Conservation (phyloP, 2,888 invertebrate genomes). For the Drosophila limbata region DNA sequence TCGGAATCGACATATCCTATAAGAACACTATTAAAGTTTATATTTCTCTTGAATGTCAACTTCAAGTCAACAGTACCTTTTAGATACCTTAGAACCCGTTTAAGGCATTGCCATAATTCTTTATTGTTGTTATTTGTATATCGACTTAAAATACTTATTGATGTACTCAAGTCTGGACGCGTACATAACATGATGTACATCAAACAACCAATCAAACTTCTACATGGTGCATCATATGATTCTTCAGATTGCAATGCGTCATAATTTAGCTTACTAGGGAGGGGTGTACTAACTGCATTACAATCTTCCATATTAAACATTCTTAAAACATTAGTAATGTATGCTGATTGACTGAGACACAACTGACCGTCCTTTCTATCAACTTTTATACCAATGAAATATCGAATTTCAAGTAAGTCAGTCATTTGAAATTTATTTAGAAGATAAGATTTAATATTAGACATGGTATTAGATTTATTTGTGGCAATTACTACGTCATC, state of each 20-base stretch:
- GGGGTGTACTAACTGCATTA: constrained; percentile 26
- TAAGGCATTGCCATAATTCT: constrained; percentile 57
- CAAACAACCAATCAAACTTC: constrained; percentile 46
- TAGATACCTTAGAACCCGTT: constrained; percentile 46
- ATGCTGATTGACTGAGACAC: constrained; percentile 23
- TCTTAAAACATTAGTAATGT: constrained; percentile 19
- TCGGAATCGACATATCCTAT: constrained; percentile 54
- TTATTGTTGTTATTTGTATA: constrained; percentile 58
- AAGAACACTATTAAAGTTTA: constrained; percentile 6
- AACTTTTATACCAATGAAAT: constrained; percentile 28
- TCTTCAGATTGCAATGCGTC: constrained; percentile 9
- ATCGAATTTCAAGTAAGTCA: constrained; percentile 9
- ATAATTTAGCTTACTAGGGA: constrained; percentile 32
- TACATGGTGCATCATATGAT: constrained; percentile 18
- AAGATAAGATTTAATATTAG: constrained; percentile 20
- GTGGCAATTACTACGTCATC: constrained; percentile 21
- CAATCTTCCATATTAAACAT: constrained; percentile 28
- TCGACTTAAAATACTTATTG: constrained; percentile 49
- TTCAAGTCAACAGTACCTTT: constrained; percentile 36
- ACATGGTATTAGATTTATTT: constrained; percentile 28
- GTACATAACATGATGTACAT: constrained; percentile 55
- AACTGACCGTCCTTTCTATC: constrained; percentile 9
- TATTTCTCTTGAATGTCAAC: neutral
- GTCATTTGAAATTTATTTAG: constrained; percentile 20
- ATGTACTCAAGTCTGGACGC: constrained; percentile 45